Conservation (phyloP, 1,140 invertebrate species). For the Arion vulgaris region DNA sequence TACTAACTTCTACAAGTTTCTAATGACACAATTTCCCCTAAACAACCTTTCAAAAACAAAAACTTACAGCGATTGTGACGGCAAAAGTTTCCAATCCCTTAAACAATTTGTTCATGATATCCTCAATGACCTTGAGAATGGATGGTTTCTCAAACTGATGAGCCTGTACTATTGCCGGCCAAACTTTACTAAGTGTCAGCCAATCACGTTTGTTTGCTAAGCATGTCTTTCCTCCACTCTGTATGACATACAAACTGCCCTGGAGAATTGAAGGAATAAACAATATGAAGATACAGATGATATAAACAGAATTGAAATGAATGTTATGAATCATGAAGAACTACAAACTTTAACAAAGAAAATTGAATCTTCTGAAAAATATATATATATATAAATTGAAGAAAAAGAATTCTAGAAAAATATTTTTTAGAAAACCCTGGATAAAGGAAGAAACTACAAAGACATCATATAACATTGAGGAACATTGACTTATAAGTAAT, state of each 20-base stretch:
- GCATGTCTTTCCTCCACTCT: slow-evolving; percentile 77
- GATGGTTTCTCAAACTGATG: slow-evolving; percentile 86
- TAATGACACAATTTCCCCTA: too few relatives aligned
- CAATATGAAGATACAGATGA: not conserved
- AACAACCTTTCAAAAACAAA: too few relatives aligned
- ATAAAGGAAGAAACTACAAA: too few relatives aligned
- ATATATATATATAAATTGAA: too few relatives aligned
- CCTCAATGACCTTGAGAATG: slow-evolving; percentile 83
- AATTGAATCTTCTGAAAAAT: too few relatives aligned
- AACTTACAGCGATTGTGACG: slow-evolving; percentile 70
- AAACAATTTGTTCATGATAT: slow-evolving; percentile 73
- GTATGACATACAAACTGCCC: slow-evolving; percentile 85
- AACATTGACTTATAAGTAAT: too few relatives aligned
- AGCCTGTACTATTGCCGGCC: slow-evolving; percentile 83
- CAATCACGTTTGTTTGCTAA: slow-evolving; percentile 84
- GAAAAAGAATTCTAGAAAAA: too few relatives aligned
- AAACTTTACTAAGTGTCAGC: slow-evolving; percentile 78
- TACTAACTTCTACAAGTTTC: too few relatives aligned
- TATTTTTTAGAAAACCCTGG: too few relatives aligned
- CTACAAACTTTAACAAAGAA: too few relatives aligned
- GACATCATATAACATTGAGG: too few relatives aligned
- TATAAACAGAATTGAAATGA: not conserved
- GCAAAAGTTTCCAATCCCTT: slow-evolving; percentile 75
- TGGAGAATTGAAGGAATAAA: slow-evolving; percentile 61
- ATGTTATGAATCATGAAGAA: not conserved